These are phyloP conservation scores for Hystrix cristata DNA, from an alignment of 2,113 vertebrate species.

Conservation along the genomic window DNA sequence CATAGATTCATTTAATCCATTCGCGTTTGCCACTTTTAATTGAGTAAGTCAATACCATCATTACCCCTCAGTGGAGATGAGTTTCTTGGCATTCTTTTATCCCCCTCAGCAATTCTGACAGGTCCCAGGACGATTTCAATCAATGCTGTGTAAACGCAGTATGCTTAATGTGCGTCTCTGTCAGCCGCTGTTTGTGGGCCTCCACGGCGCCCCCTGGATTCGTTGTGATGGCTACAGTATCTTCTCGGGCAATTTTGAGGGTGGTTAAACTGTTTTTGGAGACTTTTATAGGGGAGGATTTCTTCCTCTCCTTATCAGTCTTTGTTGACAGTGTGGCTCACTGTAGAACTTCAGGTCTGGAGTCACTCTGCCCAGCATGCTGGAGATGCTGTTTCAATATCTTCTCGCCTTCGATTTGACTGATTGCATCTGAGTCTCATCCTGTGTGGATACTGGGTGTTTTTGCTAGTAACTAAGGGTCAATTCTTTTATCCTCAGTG, in stretches of 20 bases:
- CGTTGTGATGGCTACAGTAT: background rate
- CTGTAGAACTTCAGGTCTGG: background rate
- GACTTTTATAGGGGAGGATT: background rate
- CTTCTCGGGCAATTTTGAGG: background rate
- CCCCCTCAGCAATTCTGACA: background rate
- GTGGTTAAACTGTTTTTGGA: background rate
- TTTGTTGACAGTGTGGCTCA: background rate
- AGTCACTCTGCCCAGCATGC: too few relatives aligned
- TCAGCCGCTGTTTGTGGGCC: background rate
- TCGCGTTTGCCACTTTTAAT: conserved; percentile 50
- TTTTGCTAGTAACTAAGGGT: background rate
- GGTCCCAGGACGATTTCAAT: conserved; percentile 27
- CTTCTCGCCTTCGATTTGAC: background rate
- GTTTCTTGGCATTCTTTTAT: background rate
- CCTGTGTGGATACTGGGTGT: background rate
- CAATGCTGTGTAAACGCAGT: background rate
- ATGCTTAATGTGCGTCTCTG: background rate
- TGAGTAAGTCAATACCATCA: background rate
- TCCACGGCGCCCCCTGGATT: background rate
- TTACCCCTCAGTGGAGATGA: background rate
- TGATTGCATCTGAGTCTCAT: background rate
- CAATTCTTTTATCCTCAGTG: background rate
- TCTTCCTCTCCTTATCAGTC: background rate
- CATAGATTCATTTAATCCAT: conserved; percentile 13
- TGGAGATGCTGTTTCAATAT: background rate